These are phyloP conservation scores for Theristicus caerulescens DNA, from an alignment of 2,113 vertebrate genomes.

Conservation along the genomic window DNA sequence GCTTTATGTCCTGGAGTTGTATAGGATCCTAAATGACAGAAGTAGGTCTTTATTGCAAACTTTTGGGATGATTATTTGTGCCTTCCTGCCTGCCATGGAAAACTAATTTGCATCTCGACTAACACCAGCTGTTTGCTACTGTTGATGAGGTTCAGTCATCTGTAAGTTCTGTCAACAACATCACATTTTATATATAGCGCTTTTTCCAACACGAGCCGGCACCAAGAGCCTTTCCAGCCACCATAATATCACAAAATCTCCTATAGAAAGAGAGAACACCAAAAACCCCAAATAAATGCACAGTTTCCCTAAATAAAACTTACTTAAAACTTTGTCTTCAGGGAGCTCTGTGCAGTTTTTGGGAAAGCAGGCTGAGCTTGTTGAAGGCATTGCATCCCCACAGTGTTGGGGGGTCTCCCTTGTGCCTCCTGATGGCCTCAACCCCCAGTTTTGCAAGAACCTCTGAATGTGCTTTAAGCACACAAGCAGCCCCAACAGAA, in stretches of 20 bases:
- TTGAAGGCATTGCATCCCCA: background rate
- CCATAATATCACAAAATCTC: background rate
- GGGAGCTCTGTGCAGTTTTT: background rate
- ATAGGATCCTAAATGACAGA: background rate
- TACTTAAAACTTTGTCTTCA: background rate
- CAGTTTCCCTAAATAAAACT: background rate
- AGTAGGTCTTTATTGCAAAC: background rate
- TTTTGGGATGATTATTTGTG: slow-evolving; percentile 12
- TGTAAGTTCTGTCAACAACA: slow-evolving; percentile 36
- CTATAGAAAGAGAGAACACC: background rate
- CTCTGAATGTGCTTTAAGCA: background rate
- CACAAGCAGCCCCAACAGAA: background rate
- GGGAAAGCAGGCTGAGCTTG: background rate
- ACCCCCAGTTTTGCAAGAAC: background rate
- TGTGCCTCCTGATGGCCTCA: background rate
- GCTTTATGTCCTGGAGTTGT: background rate
- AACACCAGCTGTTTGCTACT: slow-evolving; percentile 64
- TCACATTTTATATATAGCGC: background rate
- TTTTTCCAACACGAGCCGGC: background rate
- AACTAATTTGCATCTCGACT: slow-evolving; percentile 45
- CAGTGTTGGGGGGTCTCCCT: background rate
- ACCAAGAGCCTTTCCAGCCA: background rate
- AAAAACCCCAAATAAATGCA: background rate
- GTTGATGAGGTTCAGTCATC: slow-evolving; percentile 41
- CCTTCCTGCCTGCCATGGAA: slow-evolving; percentile 24